Evolutionary conservation across 2,113 vertebrate species (phyloP), one percentile per base, ranked within the genome.

Genomic region (Oreochromis tanganicae): DNA sequence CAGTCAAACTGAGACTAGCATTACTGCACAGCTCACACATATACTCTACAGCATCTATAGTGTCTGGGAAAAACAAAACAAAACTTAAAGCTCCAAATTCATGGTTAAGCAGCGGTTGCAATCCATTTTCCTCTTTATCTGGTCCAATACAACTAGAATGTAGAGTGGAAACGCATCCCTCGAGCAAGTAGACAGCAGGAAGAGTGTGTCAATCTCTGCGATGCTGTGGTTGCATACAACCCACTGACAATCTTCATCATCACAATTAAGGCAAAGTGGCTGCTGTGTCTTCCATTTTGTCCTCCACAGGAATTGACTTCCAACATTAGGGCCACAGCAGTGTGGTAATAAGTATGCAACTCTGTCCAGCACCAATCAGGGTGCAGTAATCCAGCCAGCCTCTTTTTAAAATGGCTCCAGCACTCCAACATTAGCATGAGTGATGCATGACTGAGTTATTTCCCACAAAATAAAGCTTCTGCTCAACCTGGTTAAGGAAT

Each of bases 391-490:
- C 61, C 55, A 81, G 84, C 55, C 73, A 88, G 83, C 46, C 63
- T 86, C 71, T 83, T 79, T 91, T 90, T 82, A 86, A 85, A 50
- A 87, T 88, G 88, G 84, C 56, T 82, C 81, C 89, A 79, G 88
- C 1, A 6, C 71, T 83, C 36, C 21, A 57, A 87, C 84, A 83
- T 80, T 57, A 36, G 63, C 83, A 27, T 14, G 79, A 75, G 80
- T 34, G 55, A 36, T 63, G 41, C 6, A 66, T 36, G 32, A 13
- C 19, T 38, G 61, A 68, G 36, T 79, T 21, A 79, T 85, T 89
- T 83, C 41, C 34, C 50, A 82, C 24, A 84, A 54, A 27, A 75
- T 83, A 56, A 56, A 88, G 34, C 80, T 57, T 6, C 0, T 14
- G 75, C 66, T 85, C 85, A 41, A 81, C 46, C 7, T 27, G 46